Evolutionary conservation across 1,140 invertebrate genomes (phyloP).

Genomic region (Drosophila asahinai): DNA sequence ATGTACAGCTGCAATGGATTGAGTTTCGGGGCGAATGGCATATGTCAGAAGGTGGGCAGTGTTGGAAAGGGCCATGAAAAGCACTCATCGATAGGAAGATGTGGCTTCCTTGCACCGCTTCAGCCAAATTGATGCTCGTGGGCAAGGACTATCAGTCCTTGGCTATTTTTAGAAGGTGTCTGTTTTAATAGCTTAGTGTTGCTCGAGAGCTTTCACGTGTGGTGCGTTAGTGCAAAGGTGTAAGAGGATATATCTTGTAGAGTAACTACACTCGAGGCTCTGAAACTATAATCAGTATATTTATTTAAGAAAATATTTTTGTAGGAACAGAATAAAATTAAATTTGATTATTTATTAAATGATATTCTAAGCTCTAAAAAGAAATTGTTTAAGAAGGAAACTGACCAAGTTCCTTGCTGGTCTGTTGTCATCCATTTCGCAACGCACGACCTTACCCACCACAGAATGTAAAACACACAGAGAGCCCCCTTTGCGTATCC

Average conservation of each 20-base stretch:
- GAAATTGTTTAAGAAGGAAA: background rate
- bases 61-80: slow-evolving; percentile 1
- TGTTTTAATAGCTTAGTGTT: slow-evolving; percentile 31
- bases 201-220: slow-evolving; percentile 31
- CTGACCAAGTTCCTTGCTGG: background rate
- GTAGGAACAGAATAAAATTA: background rate
- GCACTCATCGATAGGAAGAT: slow-evolving; percentile 1
- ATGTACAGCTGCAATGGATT: slow-evolving; percentile 1
- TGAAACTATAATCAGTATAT: background rate
- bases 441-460: slow-evolving; percentile 65
- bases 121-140: background rate
- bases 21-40: background rate
- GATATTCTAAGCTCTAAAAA: background rate
- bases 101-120: background rate
- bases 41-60: background rate
- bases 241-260: background rate
- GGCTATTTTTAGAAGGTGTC: slow-evolving; percentile 46
- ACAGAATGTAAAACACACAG: slow-evolving; percentile 35
- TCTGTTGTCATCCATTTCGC: slow-evolving; percentile 44
- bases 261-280: background rate
- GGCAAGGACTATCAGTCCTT: slow-evolving; percentile 27
- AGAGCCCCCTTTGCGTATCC: background rate
- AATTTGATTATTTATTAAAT: background rate
- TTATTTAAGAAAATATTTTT: background rate
- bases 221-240: slow-evolving; percentile 18